Evolutionary conservation across 2,113 vertebrate genomes (phyloP).

Genomic region (Cynocephalus volans): DNA sequence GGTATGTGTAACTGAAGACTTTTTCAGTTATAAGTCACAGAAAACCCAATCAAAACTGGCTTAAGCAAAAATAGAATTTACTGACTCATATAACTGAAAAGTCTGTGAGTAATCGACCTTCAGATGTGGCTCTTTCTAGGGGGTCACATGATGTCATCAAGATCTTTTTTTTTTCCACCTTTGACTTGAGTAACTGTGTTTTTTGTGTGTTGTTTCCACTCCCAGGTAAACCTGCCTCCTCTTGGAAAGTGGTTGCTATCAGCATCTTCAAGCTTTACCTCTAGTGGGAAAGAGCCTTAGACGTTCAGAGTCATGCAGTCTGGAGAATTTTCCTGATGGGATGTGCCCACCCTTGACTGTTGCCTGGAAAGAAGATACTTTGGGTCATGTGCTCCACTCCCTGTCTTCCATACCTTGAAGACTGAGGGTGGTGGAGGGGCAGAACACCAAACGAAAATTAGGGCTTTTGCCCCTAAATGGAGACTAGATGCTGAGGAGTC

Average conservation of each 20-base stretch:
- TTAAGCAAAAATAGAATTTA: slow-evolving; percentile 70
- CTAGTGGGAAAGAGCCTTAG: not conserved
- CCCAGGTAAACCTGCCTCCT: not conserved
- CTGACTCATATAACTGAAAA: slow-evolving; percentile 67
- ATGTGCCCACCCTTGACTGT: not conserved
- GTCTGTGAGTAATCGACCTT: slow-evolving; percentile 64
- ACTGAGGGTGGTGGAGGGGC: too few relatives aligned
- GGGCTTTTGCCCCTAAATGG: not conserved
- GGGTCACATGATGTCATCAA: slow-evolving; percentile 67
- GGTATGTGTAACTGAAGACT: slow-evolving; percentile 59
- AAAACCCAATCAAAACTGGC: slow-evolving; percentile 68
- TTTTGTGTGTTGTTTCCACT: not conserved
- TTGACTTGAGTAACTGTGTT: not conserved
- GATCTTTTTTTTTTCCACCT: not conserved
- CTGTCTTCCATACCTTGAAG: not conserved
- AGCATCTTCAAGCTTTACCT: not conserved
- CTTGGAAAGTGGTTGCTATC: not conserved
- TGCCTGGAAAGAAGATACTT: not conserved
- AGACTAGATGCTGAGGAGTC: not conserved
- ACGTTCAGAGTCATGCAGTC: not conserved
- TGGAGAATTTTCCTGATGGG: not conserved
- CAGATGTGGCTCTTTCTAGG: slow-evolving; percentile 60
- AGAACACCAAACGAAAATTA: not conserved
- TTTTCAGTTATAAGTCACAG: slow-evolving; percentile 58
- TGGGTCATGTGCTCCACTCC: not conserved